Base-by-base conservation (phyloP, 2,113 vertebrate genomes). In the Caloenas nicobarica region DNA sequence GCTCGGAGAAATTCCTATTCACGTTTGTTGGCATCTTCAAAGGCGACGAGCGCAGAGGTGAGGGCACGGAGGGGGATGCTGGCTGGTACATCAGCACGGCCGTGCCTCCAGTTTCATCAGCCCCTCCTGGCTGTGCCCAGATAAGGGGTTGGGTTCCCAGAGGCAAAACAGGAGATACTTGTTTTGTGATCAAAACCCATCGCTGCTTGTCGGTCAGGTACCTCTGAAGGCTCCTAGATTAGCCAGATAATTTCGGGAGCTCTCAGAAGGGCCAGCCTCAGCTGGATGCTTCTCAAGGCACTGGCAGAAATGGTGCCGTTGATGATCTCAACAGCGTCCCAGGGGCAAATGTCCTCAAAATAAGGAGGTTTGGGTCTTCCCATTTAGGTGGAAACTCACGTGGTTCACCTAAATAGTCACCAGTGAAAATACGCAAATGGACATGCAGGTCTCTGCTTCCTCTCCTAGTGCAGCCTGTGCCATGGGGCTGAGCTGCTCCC, bases 31-130 rank as follows among this genome's bases (percentile, higher is more conserved):
- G 19, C n/a, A 5, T 29, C 54, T 77, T 68, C 71, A 77, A n/a
- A 83, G 62, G 38, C 2, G 2, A 18, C 0, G 0, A 2, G 4
- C 1, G 2, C 26, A 14, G 40, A 17, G 24, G 19, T 3, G 14
- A 51, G 26, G 40, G 7, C 1, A 1, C 0, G 2, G 34, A 23
- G 5, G 7, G 11, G 26, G 6, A 12, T 0, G 2, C n/a, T 65
- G 38, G 7, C 33, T 17, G 19, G 29, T 11, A 3, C 16, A 13
- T 38, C 66, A 72, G 21, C 29, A 21, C 6, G 15, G 11, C 26
- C 8, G 2, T 36, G 8, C 5, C 14, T 54, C 26, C 54, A 11
- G 19, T n/a, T 65, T 48, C 68, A 24, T 34, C 76, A 57, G 22
- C 57, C 12, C 69, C 34, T 64, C 44, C 28, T 13, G 16, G 16